Base-by-base conservation (phyloP, 2,113 vertebrate genomes). In the Carettochelys insculpta region DNA sequence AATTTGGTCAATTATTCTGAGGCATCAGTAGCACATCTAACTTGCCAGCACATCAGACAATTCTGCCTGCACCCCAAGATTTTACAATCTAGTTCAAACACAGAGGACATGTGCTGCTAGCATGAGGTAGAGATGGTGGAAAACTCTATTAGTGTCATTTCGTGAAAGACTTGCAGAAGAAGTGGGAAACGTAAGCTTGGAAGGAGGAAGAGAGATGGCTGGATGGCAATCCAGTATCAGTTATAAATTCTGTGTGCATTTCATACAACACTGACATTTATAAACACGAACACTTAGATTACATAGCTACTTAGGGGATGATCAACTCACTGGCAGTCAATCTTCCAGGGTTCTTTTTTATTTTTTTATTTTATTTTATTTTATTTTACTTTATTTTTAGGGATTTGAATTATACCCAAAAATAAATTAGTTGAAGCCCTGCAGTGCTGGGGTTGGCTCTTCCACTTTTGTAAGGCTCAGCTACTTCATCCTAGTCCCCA, bases 201-300 rank as follows among this genome's bases (percentile, higher is more conserved):
- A 73, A 43, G 38, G 80, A 91, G 93, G 47, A 27, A 76, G 76
- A 76, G 76, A 76, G 71, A 14, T 8, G 80, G 38, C 9, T 87
- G 85, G 91, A 94, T 34, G 34, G 50, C 77, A 91, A 77, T 11
- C 16, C 2, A 4, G 51, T 90, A 90, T 77, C 81, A 77, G 58
- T 88, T n/a, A n/a, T n/a, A n/a, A n/a, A n/a, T n/a, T n/a, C n/a
- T n/a, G n/a, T n/a, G n/a, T n/a, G n/a, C n/a, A n/a, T n/a, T n/a
- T n/a, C n/a, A n/a, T n/a, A n/a, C n/a, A n/a, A n/a, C n/a, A n/a
- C n/a, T n/a, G n/a, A 94, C 54, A 68, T 58, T 80, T 90, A 90
- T 83, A 76, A 77, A 34, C 29, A 43, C 41, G 45, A 93, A 77
- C 84, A 81, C 86, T 88, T 96, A 41, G n/a, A n/a, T n/a, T n/a